These are phyloP conservation scores for Drosophila nikananu DNA, from an alignment of 1,140 invertebrate species.

Conservation along the genomic window DNA sequence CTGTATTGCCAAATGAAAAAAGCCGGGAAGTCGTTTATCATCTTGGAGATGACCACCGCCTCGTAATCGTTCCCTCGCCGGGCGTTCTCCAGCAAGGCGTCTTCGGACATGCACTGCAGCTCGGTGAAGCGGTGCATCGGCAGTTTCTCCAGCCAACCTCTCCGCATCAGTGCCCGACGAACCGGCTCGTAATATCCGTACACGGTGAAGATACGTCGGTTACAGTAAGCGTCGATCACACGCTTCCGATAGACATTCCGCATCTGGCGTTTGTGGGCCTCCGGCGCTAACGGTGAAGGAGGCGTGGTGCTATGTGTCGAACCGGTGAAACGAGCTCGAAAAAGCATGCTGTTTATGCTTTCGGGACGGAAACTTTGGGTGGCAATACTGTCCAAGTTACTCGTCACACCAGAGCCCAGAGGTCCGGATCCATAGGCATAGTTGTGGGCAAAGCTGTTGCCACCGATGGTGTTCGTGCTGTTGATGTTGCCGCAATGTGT, in stretches of 20 bases:
- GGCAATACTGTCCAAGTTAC: not conserved
- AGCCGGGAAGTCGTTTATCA: conserved; percentile 86
- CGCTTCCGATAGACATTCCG: conserved; percentile 66
- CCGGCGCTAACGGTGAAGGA: conserved; percentile 12
- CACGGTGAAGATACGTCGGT: conserved; percentile 78
- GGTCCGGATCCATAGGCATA: too few species aligned
- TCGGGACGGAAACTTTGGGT: conserved; percentile 5
- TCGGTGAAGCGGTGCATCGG: conserved; percentile 67
- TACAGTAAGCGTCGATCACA: conserved; percentile 79
- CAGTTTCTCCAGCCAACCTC: conserved; percentile 89
- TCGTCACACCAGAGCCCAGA: too few species aligned
- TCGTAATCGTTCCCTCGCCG: conserved; percentile 77
- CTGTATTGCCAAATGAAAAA: conserved; percentile 88
- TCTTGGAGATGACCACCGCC: too few species aligned
- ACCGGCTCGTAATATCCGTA: conserved; percentile 78
- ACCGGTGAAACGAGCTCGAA: conserved; percentile 10
- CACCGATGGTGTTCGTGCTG: too few species aligned
- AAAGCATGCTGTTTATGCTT: conserved; percentile 22
- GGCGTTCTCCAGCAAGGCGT: conserved; percentile 68
- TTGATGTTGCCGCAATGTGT: too few species aligned
- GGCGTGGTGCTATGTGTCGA: not conserved
- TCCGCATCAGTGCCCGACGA: conserved; percentile 86
- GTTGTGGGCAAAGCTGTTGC: too few species aligned
- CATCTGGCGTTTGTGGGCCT: conserved; percentile 60
- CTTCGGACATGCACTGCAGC: conserved; percentile 81